Conservation (phyloP, 30 jellyfish, hydroid and myxozoan genomes). For the Chironex yamaguchii region DNA sequence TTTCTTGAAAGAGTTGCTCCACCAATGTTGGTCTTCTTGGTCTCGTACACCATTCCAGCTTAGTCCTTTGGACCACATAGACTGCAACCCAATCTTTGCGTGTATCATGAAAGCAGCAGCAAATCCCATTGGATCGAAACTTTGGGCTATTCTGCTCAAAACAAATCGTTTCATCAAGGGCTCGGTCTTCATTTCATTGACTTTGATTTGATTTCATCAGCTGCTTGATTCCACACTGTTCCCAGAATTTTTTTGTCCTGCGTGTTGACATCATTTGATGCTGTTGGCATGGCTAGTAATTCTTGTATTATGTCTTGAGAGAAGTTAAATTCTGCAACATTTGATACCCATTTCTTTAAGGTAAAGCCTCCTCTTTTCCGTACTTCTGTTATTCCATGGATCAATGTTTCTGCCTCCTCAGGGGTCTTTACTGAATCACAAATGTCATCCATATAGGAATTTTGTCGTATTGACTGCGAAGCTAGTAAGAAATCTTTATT, state of each 20-base stretch:
- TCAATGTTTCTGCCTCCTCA: background rate
- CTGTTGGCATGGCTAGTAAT: too few species aligned
- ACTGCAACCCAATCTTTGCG: slow-evolving; percentile 5
- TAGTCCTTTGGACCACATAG: background rate
- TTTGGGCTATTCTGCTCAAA: background rate
- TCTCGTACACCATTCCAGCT: background rate
- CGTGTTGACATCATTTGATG: background rate
- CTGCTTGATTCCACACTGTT: slow-evolving; percentile 1
- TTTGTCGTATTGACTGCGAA: background rate
- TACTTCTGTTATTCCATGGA: background rate
- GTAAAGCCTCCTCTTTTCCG: slow-evolving; percentile 5
- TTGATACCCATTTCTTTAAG: background rate
- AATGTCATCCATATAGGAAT: slow-evolving; percentile 44
- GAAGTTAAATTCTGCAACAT: background rate
- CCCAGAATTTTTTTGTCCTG: slow-evolving; percentile 41
- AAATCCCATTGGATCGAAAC: slow-evolving; percentile 15
- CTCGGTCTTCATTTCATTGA: slow-evolving; percentile 6
- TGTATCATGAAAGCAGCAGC: background rate
- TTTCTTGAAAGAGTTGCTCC: too few species aligned
- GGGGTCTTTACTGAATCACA: background rate
- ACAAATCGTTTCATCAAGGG: background rate
- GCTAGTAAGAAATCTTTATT: slow-evolving; percentile 32
- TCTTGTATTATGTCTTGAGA: background rate
- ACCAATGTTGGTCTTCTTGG: slow-evolving; percentile 17
- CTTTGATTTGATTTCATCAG: background rate